phyloP scores from a whole-genome alignment of 2,888 invertebrate genomes.

The Bellardia bayeri region DNA sequence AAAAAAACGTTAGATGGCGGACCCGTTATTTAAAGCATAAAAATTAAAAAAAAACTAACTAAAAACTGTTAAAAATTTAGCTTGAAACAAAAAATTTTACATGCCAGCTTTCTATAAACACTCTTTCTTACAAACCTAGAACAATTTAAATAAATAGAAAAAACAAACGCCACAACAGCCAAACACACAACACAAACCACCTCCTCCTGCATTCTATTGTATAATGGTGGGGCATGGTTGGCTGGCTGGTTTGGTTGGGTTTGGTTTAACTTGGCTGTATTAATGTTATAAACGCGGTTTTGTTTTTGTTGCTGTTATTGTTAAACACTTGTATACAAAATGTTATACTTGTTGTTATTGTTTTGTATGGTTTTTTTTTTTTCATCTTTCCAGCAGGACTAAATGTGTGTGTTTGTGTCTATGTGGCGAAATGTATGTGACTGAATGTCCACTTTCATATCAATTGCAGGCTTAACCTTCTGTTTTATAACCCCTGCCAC shows the following conservation, averaged over 20 bases:
- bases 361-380: conserved; percentile 36
- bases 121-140: not conserved
- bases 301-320: conserved; percentile 43
- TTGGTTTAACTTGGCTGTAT: conserved; percentile 49
- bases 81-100: conserved; percentile 38
- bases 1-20: too few species aligned
- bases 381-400: conserved; percentile 22
- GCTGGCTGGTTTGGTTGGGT: conserved; percentile 33
- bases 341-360: conserved; percentile 61
- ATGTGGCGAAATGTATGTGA: conserved; percentile 36
- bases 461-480: conserved; percentile 75
- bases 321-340: conserved; percentile 67
- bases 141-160: conserved; percentile 3
- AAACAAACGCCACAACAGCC: conserved; percentile 25
- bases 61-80: conserved; percentile 68
- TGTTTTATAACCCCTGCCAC: conserved; percentile 30
- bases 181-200: conserved; percentile 26
- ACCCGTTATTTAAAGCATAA: too few species aligned
- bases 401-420: conserved; percentile 17
- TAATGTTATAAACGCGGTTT: conserved; percentile 72
- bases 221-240: not conserved
- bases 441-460: conserved; percentile 74
- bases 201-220: conserved; percentile 35
- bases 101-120: not conserved
- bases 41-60: not conserved